Conservation (phyloP, 2,888 invertebrate genomes). For the Thysanoteuthis rhombus region DNA sequence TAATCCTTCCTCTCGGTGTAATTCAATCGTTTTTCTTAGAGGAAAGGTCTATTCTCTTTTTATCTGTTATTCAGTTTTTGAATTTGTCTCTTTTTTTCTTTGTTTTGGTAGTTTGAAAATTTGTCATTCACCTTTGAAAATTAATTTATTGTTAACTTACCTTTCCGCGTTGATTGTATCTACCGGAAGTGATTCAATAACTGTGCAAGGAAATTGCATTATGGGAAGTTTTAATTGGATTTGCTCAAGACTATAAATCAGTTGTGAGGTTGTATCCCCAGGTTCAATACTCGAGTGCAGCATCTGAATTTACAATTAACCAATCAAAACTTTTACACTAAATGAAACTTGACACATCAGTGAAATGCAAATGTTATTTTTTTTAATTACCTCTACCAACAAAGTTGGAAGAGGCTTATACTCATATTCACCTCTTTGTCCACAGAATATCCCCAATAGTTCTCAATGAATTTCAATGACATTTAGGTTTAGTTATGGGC, state of each 20-base stretch:
- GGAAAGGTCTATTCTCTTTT: neutral
- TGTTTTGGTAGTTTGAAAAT: neutral
- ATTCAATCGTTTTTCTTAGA: too few species aligned
- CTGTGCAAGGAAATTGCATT: neutral
- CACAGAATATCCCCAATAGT: too few species aligned
- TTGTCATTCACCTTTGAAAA: neutral
- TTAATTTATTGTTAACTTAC: neutral
- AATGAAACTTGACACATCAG: neutral
- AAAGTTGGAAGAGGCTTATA: too few species aligned
- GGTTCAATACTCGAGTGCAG: neutral
- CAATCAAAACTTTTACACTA: neutral
- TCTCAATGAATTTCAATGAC: too few species aligned
- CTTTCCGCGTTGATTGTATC: neutral
- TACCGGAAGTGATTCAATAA: slow-evolving; percentile 12
- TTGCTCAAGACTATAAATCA: neutral
- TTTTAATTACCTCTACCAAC: too few species aligned
- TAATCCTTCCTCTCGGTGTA: neutral
- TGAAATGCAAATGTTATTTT: too few species aligned
- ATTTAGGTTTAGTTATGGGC: too few species aligned
- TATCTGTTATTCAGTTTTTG: neutral
- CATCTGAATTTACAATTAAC: neutral
- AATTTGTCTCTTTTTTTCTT: neutral
- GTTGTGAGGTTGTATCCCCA: neutral
- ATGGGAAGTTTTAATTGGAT: neutral
- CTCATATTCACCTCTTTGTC: too few species aligned